Evolutionary conservation across 2,113 vertebrate species (phyloP).

Genomic region (Chlamydotis undulata): DNA sequence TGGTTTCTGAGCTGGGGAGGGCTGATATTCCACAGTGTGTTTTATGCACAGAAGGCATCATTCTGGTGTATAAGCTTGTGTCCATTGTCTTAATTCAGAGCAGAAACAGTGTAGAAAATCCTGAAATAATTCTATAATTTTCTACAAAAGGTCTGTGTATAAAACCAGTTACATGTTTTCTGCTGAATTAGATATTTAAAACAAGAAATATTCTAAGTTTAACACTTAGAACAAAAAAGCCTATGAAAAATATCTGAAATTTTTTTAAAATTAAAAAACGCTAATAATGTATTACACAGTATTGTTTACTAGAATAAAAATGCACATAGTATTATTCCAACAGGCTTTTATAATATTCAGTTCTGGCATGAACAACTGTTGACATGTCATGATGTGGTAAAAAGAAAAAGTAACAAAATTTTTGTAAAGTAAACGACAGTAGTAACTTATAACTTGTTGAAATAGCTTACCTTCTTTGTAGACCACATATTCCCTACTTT

Average conservation of each 20-base stretch:
- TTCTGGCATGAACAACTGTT: not conserved
- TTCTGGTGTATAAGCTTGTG: not conserved
- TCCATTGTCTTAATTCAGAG: not conserved
- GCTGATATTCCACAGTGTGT: not conserved
- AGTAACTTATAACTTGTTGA: not conserved
- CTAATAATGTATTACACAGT: not conserved
- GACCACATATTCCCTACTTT: not conserved
- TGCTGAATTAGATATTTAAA: not conserved
- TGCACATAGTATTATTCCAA: not conserved
- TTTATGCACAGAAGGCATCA: not conserved
- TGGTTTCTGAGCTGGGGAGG: not conserved
- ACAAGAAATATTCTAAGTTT: not conserved
- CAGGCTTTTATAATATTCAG: not conserved
- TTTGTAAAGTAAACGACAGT: not conserved
- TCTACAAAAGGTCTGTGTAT: not conserved
- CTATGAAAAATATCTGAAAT: not conserved
- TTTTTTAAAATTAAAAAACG: not conserved
- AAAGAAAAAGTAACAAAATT: not conserved
- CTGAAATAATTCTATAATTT: not conserved
- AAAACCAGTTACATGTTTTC: not conserved
- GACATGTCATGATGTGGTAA: not conserved
- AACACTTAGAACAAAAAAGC: not conserved
- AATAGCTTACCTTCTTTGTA: not conserved
- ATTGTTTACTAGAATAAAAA: not conserved
- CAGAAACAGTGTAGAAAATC: not conserved